Conservation (phyloP, 2,888 invertebrate genomes). For the Brenthis hecate region DNA sequence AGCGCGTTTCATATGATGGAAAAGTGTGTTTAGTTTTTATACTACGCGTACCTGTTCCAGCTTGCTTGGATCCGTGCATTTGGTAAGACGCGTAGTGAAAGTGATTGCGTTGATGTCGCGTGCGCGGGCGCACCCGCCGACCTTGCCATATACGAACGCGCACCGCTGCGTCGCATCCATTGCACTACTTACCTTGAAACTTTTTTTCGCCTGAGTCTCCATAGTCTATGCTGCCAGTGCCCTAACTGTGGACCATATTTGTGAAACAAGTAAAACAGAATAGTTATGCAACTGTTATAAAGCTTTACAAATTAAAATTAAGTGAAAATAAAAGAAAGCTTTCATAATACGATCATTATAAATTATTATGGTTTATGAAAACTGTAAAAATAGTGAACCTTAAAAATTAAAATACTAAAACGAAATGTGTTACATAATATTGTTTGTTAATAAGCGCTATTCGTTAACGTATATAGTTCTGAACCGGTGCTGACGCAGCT, state of each 20-base stretch:
- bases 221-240: slow-evolving; percentile 45
- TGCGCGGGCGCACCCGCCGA: slow-evolving; percentile 68
- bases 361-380: not conserved
- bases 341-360: not conserved
- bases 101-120: slow-evolving; percentile 78
- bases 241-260: not conserved
- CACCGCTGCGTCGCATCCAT: slow-evolving; percentile 46
- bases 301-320: not conserved
- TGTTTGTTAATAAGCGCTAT: slow-evolving; percentile 11
- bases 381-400: not conserved
- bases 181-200: slow-evolving; percentile 61
- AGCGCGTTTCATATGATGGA: not conserved
- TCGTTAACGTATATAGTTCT: slow-evolving; percentile 19
- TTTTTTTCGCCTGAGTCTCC: slow-evolving; percentile 56
- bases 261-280: not conserved
- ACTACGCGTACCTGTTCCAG: slow-evolving; percentile 43
- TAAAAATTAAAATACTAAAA: not conserved
- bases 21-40: slow-evolving; percentile 41
- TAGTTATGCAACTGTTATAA: not conserved
- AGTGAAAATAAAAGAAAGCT: too few species aligned
- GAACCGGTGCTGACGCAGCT: slow-evolving; percentile 31
- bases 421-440: slow-evolving; percentile 19
- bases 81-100: slow-evolving; percentile 74
- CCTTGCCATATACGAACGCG: slow-evolving; percentile 72
- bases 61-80: slow-evolving; percentile 55